A percentile compares a stretch with the other conserved stretches of the same genome.
phyloP scores from a whole-genome alignment of 1,140 invertebrate species.

The Rhopalosiphum maidis region DNA sequence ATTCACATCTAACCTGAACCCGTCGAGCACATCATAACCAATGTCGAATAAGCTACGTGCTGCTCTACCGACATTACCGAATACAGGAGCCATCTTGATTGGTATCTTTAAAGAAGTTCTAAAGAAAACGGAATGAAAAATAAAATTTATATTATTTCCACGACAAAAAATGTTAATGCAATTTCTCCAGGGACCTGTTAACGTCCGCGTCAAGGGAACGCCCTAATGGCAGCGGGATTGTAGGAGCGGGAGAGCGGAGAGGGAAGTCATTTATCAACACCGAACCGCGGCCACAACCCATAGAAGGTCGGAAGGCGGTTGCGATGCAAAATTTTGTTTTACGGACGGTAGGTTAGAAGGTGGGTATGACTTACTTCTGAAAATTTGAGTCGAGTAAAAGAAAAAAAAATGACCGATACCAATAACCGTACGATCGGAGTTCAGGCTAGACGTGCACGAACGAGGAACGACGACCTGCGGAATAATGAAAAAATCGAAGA shows the following conservation, averaged over 20 bases:
- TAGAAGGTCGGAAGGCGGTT: background rate
- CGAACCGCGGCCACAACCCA: background rate
- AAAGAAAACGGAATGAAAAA: background rate
- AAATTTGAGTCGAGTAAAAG: too few relatives aligned
- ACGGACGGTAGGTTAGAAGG: too few relatives aligned
- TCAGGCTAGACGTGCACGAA: background rate
- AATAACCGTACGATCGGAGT: background rate
- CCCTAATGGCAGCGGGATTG: too few relatives aligned
- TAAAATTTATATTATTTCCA: background rate
- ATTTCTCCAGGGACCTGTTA: background rate
- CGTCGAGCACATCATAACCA: slow-evolving; percentile 91
- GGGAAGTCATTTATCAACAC: background rate
- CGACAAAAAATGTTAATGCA: background rate
- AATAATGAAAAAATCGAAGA: background rate
- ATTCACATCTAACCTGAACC: slow-evolving; percentile 92
- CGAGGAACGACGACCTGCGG: background rate
- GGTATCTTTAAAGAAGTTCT: background rate
- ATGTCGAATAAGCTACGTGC: slow-evolving; percentile 94
- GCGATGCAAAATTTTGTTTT: background rate
- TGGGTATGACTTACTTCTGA: background rate
- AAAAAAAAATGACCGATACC: background rate
- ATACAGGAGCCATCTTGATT: slow-evolving; percentile 83
- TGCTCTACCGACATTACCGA: slow-evolving; percentile 93
- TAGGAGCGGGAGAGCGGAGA: background rate
- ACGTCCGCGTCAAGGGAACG: background rate